These are phyloP conservation scores for Macrosoma leucophasiata DNA, from an alignment of 2,888 invertebrate species.

Conservation along the genomic window DNA sequence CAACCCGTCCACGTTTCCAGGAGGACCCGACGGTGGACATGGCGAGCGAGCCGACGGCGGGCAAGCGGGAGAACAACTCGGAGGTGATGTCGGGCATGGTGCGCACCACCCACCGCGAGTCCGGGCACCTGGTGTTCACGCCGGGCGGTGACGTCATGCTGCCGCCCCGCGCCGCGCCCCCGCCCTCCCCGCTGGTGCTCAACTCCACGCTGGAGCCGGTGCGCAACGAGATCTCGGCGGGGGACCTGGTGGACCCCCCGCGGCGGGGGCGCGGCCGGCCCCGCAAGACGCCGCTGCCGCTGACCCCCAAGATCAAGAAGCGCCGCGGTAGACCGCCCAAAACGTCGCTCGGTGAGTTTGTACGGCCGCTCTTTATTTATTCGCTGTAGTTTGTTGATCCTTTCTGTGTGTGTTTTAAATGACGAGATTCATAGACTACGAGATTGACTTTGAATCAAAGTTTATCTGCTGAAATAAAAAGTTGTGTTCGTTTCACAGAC, in stretches of 20 bases:
- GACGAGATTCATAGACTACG: no score
- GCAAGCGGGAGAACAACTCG: conserved; percentile 56
- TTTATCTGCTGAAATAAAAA: no score
- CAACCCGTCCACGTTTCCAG: conserved; percentile 31
- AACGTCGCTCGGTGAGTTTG: conserved; percentile 61
- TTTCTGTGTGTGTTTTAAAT: no score
- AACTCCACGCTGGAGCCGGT: conserved; percentile 39
- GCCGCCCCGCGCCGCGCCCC: conserved; percentile 42
- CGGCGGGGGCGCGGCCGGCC: conserved; percentile 70
- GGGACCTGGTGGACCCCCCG: conserved; percentile 48
- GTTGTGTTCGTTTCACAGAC: no score
- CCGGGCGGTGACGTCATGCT: conserved; percentile 69
- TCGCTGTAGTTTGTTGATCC: no score
- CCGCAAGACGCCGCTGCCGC: conserved; percentile 69
- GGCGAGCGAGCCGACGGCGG: conserved; percentile 39
- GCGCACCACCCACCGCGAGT: conserved; percentile 66
- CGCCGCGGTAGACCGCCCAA: conserved; percentile 66
- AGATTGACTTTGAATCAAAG: no score
- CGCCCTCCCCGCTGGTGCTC: conserved; percentile 35
- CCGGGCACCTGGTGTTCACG: conserved; percentile 64
- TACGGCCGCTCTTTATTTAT: no score
- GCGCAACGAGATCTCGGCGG: conserved; percentile 36
- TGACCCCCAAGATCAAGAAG: conserved; percentile 66
- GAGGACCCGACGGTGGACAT: conserved; percentile 70
- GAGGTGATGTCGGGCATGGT: conserved; percentile 71